Evolutionary conservation across 2,113 vertebrate species (phyloP).

Genomic region (Rafetus swinhoei): DNA sequence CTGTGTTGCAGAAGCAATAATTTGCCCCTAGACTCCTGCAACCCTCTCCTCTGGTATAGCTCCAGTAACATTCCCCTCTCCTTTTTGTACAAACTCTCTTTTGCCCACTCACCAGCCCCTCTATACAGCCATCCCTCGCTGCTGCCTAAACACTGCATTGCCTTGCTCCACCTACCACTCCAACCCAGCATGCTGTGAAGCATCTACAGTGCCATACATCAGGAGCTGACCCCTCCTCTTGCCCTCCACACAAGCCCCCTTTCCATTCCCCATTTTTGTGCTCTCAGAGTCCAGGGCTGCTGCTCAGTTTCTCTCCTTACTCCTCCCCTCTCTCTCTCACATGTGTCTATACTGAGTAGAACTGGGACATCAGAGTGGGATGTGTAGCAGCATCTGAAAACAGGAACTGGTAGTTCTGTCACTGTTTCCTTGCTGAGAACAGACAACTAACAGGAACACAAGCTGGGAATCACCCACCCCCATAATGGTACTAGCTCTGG

Average conservation of each 20-base stretch:
- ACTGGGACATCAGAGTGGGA: slow-evolving; percentile 58
- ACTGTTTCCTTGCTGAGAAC: slow-evolving; percentile 19
- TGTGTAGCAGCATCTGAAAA: slow-evolving; percentile 28
- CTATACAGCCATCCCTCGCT: too few species aligned
- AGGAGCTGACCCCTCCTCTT: background rate
- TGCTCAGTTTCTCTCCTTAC: slow-evolving; percentile 13
- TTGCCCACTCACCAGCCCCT: background rate
- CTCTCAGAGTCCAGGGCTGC: background rate
- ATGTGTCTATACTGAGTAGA: background rate
- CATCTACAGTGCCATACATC: background rate
- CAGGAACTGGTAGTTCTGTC: slow-evolving; percentile 51
- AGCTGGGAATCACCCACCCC: too few species aligned
- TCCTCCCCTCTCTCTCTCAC: background rate
- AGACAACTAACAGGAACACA: background rate
- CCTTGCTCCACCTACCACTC: background rate
- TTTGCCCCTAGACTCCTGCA: background rate
- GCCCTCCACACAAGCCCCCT: background rate
- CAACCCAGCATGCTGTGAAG: accelerated
- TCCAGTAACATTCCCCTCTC: too few species aligned
- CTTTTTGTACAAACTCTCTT: background rate
- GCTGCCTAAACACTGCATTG: background rate
- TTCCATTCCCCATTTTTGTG: background rate
- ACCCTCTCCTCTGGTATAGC: background rate
- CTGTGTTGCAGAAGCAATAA: background rate
- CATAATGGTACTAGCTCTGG: background rate